phyloP scores from a whole-genome alignment of 2,888 invertebrate genomes.

The Drosophila tripunctata region DNA sequence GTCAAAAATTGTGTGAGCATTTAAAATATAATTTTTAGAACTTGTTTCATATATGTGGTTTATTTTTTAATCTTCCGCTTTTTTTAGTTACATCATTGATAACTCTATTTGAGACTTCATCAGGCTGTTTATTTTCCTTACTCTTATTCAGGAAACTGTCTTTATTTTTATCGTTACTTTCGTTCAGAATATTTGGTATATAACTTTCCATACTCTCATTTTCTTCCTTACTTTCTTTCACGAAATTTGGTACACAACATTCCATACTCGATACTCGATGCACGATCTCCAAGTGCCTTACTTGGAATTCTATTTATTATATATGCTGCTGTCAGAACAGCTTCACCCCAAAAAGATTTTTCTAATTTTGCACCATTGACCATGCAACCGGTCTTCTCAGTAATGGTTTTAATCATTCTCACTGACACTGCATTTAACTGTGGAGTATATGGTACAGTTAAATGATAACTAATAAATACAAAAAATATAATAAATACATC shows the following conservation, averaged over 20 bases:
- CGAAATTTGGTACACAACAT: too few species aligned
- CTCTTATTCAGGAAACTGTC: too few species aligned
- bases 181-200: not conserved
- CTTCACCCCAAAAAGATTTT: not conserved
- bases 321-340: not conserved
- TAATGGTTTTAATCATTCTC: not conserved
- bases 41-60: too few species aligned
- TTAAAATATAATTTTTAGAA: too few species aligned
- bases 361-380: not conserved
- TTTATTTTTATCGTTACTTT: not conserved
- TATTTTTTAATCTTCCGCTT: constrained; percentile 13
- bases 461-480: not conserved
- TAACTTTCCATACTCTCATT: too few species aligned
- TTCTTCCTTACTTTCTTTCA: too few species aligned
- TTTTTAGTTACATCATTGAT: not conserved
- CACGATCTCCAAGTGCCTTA: too few species aligned
- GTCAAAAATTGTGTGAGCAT: too few species aligned
- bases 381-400: not conserved
- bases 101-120: not conserved
- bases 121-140: too few species aligned
- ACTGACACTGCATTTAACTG: not conserved
- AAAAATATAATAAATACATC: too few species aligned
- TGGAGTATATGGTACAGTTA: not conserved
- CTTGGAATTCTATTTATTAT: not conserved
- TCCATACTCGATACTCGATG: too few species aligned